Conservation (phyloP, 2,888 invertebrate species). For the Chydorus sphaericus region DNA sequence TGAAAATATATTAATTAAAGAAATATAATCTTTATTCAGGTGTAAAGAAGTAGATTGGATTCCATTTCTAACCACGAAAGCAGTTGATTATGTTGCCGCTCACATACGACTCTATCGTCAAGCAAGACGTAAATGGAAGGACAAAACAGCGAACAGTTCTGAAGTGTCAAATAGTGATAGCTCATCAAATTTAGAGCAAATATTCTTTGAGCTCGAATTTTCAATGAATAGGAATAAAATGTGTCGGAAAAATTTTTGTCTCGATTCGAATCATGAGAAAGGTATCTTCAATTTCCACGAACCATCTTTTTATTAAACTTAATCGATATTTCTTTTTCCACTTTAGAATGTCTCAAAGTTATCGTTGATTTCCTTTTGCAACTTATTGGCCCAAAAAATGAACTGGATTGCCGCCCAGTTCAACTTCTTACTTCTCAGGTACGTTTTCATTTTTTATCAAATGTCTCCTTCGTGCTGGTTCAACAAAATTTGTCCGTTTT, state of each 20-base stretch:
- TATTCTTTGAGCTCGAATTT: conserved; percentile 79
- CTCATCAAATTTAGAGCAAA: conserved; percentile 46
- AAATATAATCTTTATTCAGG: conserved; percentile 3
- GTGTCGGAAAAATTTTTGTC: conserved; percentile 67
- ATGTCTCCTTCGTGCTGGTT: no score
- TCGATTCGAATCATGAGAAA: conserved; percentile 41
- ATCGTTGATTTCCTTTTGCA: conserved; percentile 66
- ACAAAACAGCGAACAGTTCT: conserved; percentile 15
- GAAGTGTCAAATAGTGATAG: not conserved
- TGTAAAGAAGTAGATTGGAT: conserved; percentile 77
- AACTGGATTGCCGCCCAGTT: conserved; percentile 67
- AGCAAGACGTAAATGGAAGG: conserved; percentile 40
- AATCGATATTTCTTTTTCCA: conserved; percentile 12
- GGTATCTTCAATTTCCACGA: conserved; percentile 26
- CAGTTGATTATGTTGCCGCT: conserved; percentile 80
- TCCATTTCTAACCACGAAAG: conserved; percentile 64
- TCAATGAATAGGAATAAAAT: conserved; percentile 65
- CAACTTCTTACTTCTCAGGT: conserved; percentile 43
- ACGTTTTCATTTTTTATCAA: no score
- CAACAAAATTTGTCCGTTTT: no score
- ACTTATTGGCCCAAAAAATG: conserved; percentile 63
- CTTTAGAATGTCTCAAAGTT: conserved; percentile 60
- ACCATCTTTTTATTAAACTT: not conserved
- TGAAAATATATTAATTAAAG: not conserved
- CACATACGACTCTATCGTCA: conserved; percentile 75